Evolutionary conservation across 1,140 invertebrate species (phyloP).

Genomic region (Camponotus vicinus): DNA sequence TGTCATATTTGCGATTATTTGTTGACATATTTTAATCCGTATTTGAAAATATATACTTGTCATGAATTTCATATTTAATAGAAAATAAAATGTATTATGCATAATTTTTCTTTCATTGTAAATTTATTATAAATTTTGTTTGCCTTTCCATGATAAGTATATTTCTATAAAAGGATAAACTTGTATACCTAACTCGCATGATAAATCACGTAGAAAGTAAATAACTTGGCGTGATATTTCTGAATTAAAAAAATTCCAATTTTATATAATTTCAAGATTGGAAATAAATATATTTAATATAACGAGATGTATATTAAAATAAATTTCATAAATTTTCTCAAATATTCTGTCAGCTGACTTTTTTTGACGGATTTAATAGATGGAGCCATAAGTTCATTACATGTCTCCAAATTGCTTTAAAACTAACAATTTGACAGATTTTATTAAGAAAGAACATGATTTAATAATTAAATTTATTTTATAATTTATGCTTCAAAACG

Average conservation of each 20-base stretch:
- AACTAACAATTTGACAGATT: not conserved
- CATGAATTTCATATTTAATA: not conserved
- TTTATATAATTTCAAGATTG: not conserved
- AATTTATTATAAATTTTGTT: not conserved
- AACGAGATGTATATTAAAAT: not conserved
- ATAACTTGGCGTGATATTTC: too few species aligned
- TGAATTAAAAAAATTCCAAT: not conserved
- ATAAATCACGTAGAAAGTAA: not conserved
- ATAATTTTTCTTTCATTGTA: not conserved
- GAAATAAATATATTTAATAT: not conserved
- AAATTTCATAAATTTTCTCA: not conserved
- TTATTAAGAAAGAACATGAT: not conserved
- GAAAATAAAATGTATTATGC: conserved; percentile 3
- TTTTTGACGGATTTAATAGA: not conserved
- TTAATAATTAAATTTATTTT: not conserved
- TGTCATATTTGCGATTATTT: not conserved
- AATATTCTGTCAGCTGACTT: not conserved
- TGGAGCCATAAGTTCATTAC: conserved; percentile 14
- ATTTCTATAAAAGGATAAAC: not conserved
- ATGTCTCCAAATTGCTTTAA: not conserved
- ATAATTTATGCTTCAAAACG: not conserved
- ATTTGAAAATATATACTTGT: not conserved
- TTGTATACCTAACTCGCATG: not conserved
- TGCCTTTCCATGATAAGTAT: conserved; percentile 15
- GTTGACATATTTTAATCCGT: not conserved